Evolutionary conservation across 1,140 invertebrate species (phyloP), one percentile per base, ranked within the genome.

Genomic region (Drosophila funebris): DNA sequence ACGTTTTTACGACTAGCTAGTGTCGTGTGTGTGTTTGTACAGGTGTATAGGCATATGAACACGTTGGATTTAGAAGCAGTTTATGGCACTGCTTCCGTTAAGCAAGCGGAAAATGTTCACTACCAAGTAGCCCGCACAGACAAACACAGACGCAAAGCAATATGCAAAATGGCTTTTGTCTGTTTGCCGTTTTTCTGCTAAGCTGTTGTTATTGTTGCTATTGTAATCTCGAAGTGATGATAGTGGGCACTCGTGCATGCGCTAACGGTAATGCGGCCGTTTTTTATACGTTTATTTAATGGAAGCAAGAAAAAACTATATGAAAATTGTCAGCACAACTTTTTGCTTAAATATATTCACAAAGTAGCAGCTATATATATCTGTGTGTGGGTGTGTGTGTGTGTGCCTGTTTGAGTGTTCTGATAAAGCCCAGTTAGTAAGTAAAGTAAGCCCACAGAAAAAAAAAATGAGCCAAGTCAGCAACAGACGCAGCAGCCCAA

Each of bases 21-120:
- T 27, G 20, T n/a, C 6, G 18, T 24, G 29, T 41, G 16, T 29
- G 24, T 57, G 24, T 73, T 63, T 53, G 48, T 54, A 61, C 9
- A 37, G 36, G 67, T 76, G 63, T 76, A 39, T 64, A 43, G 37
- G 46, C 69, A 57, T 83, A 73, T 83, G 64, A 46, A 27, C 31
- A 68, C 22, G 63, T 61, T 60, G 56, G 54, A 44, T 63, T 61
- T 61, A 44, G 52, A 58, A 87, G 50, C 83, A 66, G 82, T 87
- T 87, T 88, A 87, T 82, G 75, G 71, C 85, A 20, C 52, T 81
- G 66, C 73, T 85, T 85, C 82, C 81, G 81, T 72, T 78, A 79
- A 64, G 73, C 82, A 74, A 87, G 82, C 81, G 81, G 73, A 85
- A 84, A 85, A 75, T 80, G 62, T 74, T 76, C 68, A 85, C 67